Percentiles rank a stretch among this genome's conserved stretches.
Conservation (phyloP, 1,140 invertebrate species). For the Myzus persicae region DNA sequence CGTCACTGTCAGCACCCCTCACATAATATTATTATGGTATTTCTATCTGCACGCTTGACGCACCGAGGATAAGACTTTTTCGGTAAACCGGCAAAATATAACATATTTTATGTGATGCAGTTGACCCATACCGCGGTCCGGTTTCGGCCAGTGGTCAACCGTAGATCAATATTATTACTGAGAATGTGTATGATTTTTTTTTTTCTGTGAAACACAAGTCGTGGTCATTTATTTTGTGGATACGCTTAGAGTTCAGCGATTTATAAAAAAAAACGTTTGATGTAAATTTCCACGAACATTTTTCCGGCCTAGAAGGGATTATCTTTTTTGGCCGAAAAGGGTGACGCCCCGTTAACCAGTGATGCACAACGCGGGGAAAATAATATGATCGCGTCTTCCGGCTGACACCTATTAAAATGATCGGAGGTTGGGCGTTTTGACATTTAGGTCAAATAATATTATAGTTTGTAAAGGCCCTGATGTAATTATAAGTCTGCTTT, state of each 20-base stretch:
- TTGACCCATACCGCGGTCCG: too few species aligned
- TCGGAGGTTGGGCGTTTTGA: background rate
- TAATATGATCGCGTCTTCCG: background rate
- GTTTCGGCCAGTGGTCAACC: too few species aligned
- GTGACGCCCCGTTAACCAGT: background rate
- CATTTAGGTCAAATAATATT: background rate
- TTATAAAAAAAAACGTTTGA: background rate
- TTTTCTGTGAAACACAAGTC: background rate
- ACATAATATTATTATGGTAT: too few species aligned
- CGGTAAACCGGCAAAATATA: too few species aligned
- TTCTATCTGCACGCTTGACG: too few species aligned
- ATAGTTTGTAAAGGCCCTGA: background rate
- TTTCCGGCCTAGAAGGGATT: background rate
- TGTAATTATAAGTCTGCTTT: background rate
- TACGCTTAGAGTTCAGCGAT: background rate
- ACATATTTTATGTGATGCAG: too few species aligned
- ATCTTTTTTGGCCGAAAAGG: background rate
- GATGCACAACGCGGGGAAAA: background rate
- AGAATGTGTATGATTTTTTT: background rate
- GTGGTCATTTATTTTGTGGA: background rate
- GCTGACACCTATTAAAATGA: constrained; percentile 1
- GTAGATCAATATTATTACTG: too few species aligned
- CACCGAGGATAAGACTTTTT: too few species aligned
- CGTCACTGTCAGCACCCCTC: too few species aligned
- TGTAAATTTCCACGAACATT: background rate